Conservation (phyloP, 2,113 vertebrate genomes). For the Scopus umbretta region DNA sequence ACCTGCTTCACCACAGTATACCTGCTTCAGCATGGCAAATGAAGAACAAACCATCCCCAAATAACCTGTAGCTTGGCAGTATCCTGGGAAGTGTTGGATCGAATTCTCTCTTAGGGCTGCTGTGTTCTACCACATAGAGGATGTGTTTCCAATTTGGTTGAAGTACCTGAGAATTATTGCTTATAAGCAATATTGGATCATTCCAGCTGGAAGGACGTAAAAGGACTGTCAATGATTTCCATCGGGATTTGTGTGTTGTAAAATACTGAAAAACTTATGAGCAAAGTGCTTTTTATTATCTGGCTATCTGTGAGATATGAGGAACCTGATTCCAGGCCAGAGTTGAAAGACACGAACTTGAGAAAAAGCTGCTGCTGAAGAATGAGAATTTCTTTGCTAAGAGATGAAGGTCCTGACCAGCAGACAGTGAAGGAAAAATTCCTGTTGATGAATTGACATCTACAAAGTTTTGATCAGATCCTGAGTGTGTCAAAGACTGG, state of each 20-base stretch:
- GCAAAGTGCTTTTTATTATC: not conserved
- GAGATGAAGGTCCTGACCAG: not conserved
- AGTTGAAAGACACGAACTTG: not conserved
- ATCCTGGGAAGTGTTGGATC: not conserved
- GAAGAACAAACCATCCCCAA: not conserved
- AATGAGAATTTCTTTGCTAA: not conserved
- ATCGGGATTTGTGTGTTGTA: not conserved
- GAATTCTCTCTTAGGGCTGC: not conserved
- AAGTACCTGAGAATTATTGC: not conserved
- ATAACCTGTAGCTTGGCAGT: not conserved
- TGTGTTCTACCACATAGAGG: not conserved
- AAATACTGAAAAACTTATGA: not conserved
- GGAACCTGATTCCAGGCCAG: not conserved
- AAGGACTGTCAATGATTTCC: not conserved
- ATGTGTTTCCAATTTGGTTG: not conserved
- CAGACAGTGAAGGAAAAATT: not conserved
- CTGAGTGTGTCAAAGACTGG: not conserved
- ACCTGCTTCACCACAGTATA: not conserved
- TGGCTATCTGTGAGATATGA: not conserved
- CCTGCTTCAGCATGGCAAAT: not conserved
- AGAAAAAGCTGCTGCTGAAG: not conserved
- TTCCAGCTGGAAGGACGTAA: not conserved
- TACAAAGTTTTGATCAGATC: not conserved
- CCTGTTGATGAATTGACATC: not conserved
- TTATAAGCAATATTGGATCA: not conserved